A percentile compares a stretch with the other conserved stretches of the same genome.
These are phyloP conservation scores for Chalcosyrphus nemorum DNA, from an alignment of 2,888 invertebrate genomes.

Conservation along the genomic window DNA sequence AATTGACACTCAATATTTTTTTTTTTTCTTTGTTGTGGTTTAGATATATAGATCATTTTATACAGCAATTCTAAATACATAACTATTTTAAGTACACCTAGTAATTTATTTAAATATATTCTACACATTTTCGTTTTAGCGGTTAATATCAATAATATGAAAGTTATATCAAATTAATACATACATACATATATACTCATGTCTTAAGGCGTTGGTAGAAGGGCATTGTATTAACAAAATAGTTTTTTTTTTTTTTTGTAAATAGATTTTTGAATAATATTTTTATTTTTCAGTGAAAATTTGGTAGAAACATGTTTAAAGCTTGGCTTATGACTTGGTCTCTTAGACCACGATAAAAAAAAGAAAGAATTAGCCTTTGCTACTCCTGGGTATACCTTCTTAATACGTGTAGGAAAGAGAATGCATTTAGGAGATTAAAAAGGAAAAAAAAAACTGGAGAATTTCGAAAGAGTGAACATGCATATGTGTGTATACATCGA, in stretches of 20 bases:
- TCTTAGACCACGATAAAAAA: background rate
- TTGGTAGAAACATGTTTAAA: background rate
- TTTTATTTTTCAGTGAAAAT: too few species aligned
- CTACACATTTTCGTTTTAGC: constrained; percentile 1
- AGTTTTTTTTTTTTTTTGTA: background rate
- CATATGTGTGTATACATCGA: background rate
- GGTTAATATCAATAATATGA: background rate
- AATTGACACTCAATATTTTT: constrained; percentile 60
- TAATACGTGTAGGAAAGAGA: background rate
- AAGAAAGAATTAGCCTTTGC: background rate
- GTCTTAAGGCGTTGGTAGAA: constrained; percentile 43
- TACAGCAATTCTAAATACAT: constrained; percentile 32
- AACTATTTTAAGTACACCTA: constrained; percentile 29
- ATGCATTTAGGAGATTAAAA: too few species aligned
- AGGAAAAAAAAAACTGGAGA: background rate
- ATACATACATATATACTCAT: constrained; percentile 12
- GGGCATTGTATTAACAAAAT: background rate
- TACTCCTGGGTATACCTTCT: background rate
- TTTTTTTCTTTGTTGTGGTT: too few species aligned
- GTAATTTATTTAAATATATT: constrained; percentile 1
- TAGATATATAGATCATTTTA: constrained; percentile 32
- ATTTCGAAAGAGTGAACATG: background rate
- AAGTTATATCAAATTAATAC: constrained; percentile 24
- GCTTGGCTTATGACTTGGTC: constrained; percentile 32
- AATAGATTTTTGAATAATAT: background rate